Percentiles rank a stretch among this genome's conserved stretches.
Evolutionary conservation across 2,888 invertebrate genomes (phyloP).

Genomic region (Polia nebulosa): DNA sequence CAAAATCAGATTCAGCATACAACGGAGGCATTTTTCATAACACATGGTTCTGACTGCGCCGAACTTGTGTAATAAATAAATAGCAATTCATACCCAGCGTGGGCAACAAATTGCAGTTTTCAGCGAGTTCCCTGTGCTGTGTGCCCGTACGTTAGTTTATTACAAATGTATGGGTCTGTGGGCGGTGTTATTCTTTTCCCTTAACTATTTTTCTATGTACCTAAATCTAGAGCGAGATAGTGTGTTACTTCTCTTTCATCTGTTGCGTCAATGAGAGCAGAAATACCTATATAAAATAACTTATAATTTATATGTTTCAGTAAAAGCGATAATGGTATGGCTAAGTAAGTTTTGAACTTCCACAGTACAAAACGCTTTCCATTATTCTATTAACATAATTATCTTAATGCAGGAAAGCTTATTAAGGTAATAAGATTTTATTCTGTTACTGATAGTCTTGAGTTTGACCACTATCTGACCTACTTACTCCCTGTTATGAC

Average conservation of each 20-base stretch:
- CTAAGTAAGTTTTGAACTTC: too few species aligned
- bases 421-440: too few species aligned
- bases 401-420: too few species aligned
- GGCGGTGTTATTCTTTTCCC: conserved; percentile 6
- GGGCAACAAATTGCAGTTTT: conserved; percentile 44
- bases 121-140: conserved; percentile 6
- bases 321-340: too few species aligned
- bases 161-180: conserved; percentile 39
- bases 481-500: too few species aligned
- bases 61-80: conserved; percentile 32
- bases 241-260: background rate
- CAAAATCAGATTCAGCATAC: background rate
- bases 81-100: conserved; percentile 25
- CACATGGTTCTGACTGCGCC: background rate
- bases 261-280: background rate
- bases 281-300: too few species aligned
- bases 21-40: background rate
- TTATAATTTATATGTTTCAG: too few species aligned
- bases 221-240: background rate
- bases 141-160: conserved; percentile 26
- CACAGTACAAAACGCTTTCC: too few species aligned
- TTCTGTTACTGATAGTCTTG: too few species aligned
- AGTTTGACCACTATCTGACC: too few species aligned
- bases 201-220: conserved; percentile 1
- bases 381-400: too few species aligned